Evolutionary conservation across 2,797 vertebrate species (phyloP), one percentile per base, ranked within the genome.

Genomic region (Channallabes apus): DNA sequence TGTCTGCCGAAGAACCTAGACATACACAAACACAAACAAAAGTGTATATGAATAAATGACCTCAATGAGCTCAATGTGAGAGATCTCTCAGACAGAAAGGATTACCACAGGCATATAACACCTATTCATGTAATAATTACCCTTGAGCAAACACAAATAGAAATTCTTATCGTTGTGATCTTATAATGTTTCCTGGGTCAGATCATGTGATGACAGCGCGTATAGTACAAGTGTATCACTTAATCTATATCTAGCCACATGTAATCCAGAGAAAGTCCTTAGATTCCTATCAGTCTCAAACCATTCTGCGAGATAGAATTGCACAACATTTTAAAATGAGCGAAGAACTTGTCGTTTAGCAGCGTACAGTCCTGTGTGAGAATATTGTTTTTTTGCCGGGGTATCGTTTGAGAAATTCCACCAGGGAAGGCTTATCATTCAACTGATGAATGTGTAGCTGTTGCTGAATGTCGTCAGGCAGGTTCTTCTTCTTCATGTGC

Each of bases 391-490:
- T 27, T 62, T 32, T 14, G 8, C 27, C 2, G 27, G 6, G 76
- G 59, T 73, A 54, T 64, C 68, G 12, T 62, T 35, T 73, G 8
- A 69, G 64, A 80, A 84, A 82, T 85, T 38, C 46, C 80, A 77
- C 58, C 18, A 85, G 72, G 67, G 72, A 86, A 72, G 65, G 58
- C 46, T 73, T 82, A 82, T 85, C 76, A 14, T 20, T 38, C 29
- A 8, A 14, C 65, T 61, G 62, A 87, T 82, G 80, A 83, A 85
- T 46, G 75, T 61, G 81, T 76, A 73, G 87, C 75, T 85, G 41
- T 58, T 73, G 62, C 58, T 95, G 93, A 95, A 95, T 95, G 94
- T 89, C 79, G 93, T 75, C 11, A 71, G 89, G 90, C 94, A 88
- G 93, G 94, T 95, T 95, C 82, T 90, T 95, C 82, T 90, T 85